Base-by-base conservation (phyloP, 2,888 invertebrate genomes). In the Odontothrips loti region DNA sequence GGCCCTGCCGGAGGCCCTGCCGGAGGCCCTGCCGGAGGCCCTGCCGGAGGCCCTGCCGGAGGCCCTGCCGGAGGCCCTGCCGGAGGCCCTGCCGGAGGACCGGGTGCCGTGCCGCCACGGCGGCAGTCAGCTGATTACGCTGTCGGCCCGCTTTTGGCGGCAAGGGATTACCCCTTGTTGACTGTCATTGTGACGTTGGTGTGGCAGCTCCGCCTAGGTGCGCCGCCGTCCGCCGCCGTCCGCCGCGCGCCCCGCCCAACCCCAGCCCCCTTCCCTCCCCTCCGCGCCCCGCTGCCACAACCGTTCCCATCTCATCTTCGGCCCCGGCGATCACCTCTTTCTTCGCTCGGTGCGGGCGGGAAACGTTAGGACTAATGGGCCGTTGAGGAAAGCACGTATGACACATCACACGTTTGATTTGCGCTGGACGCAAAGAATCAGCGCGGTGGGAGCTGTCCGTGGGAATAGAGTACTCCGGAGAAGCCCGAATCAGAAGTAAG, bases 131-230 rank as follows among this genome's bases (percentile, higher is more conserved):
- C 58, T 58, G 58, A 58, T 58, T 58, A n/a, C 58, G 58, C 58
- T 58, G 58, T 58, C 58, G 58, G 58, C 15, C n/a, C 58, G 20
- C 58, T 58, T 58, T 58, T n/a, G 58, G 11, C 58, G 58, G 58
- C n/a, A 17, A 17, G n/a, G 58, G 58, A 58, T 58, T 58, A 58
- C 20, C 17, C 20, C 58, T 58, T 58, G 58, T 58, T 58, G 58
- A 58, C 58, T 58, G 58, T 51, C 58, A 58, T 58, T 58, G 58
- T 58, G 58, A 58, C 58, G 58, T n/a, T 43, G 58, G 58, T n/a
- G 58, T 17, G 51, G 58, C 58, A 58, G 58, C 58, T 11, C 34
- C 3, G 34, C 34, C 58, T 58, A 58, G 17, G 2, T n/a, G n/a
- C 58, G 1, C 58, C 17, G 58, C 58, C 58, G n/a, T n/a, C n/a